Evolutionary conservation across 1,140 invertebrate genomes (phyloP).

Genomic region (Drosophila triauraria): DNA sequence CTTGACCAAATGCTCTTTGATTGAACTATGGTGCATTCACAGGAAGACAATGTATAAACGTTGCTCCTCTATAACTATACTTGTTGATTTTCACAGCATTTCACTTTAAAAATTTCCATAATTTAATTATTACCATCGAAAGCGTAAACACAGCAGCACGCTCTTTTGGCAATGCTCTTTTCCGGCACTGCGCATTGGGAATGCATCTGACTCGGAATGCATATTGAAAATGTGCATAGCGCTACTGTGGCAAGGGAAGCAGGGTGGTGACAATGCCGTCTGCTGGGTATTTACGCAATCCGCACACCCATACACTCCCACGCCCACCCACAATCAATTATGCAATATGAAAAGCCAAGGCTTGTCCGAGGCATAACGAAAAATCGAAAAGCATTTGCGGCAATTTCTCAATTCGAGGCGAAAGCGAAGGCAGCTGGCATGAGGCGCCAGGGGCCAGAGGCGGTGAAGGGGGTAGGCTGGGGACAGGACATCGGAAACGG

Average conservation of each 20-base stretch:
- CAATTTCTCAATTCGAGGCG: constrained; percentile 69
- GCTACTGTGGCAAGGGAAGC: constrained; percentile 7
- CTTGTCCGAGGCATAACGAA: constrained; percentile 65
- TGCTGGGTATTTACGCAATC: constrained; percentile 52
- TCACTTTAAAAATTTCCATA: constrained; percentile 17
- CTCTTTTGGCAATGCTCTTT: constrained; percentile 31
- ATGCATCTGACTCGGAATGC: constrained; percentile 53
- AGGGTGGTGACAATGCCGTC: constrained; percentile 45
- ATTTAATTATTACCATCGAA: constrained; percentile 51
- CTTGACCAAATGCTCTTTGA: background rate
- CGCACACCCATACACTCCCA: constrained; percentile 11
- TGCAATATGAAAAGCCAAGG: constrained; percentile 79
- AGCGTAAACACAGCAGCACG: constrained; percentile 25
- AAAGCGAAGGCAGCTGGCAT: constrained; percentile 30
- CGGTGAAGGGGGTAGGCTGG: background rate
- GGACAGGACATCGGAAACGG: constrained; percentile 12
- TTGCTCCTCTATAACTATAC: background rate
- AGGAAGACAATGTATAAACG: background rate
- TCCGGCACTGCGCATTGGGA: constrained; percentile 39
- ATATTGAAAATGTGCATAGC: constrained; percentile 75
- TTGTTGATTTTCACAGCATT: constrained; percentile 31
- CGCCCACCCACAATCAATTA: constrained; percentile 70
- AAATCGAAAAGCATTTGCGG: constrained; percentile 80
- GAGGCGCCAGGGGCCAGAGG: background rate
- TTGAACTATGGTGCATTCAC: background rate